Conservation (phyloP, 2,797 vertebrate genomes). For the Cyprinodon diabolis region DNA sequence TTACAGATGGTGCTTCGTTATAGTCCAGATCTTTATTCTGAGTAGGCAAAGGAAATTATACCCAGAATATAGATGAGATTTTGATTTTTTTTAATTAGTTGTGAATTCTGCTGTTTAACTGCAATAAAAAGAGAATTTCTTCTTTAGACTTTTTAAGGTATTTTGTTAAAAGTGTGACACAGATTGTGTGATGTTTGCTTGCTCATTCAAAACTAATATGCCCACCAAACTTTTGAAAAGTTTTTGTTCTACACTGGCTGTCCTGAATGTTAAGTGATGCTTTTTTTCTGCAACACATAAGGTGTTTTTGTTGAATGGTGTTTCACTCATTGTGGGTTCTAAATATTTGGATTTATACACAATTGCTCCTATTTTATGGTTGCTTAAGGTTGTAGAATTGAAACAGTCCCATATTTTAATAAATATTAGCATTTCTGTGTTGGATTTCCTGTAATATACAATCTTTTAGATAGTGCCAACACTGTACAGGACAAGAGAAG, state of each 20-base stretch:
- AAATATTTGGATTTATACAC: background rate
- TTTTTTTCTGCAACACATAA: background rate
- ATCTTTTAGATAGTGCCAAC: background rate
- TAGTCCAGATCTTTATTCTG: background rate
- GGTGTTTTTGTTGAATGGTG: background rate
- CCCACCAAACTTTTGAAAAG: background rate
- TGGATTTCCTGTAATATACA: background rate
- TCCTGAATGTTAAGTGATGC: background rate
- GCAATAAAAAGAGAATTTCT: background rate
- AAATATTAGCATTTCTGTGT: background rate
- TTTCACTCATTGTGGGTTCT: background rate
- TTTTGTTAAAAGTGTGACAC: background rate
- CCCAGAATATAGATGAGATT: background rate
- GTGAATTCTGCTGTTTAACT: no score
- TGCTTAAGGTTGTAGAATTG: constrained; percentile 6
- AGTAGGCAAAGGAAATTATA: background rate
- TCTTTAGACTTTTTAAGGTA: background rate
- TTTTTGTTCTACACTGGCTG: background rate
- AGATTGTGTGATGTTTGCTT: background rate
- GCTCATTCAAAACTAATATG: background rate
- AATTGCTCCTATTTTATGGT: background rate
- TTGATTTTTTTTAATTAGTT: background rate
- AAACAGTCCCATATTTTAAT: background rate
- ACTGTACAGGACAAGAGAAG: background rate
- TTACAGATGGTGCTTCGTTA: no score